A percentile compares a stretch with the other conserved stretches of the same genome.
Conservation (phyloP, 2,888 invertebrate genomes). For the Ennomos quercinarius region DNA sequence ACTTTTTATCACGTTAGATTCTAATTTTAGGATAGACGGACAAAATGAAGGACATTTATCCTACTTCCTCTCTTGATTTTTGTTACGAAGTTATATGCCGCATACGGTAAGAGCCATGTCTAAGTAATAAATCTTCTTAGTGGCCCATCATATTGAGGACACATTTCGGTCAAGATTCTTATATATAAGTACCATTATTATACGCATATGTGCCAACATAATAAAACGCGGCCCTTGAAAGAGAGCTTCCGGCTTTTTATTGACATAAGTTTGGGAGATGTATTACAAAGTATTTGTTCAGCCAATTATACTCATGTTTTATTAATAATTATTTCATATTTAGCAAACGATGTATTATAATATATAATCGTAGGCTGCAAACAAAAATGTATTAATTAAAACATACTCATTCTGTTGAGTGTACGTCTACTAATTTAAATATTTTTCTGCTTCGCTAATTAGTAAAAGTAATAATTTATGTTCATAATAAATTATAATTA, state of each 20-base stretch:
- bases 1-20: too few species aligned
- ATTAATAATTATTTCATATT: not conserved
- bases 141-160: slow-evolving; percentile 16
- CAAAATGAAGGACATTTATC: too few species aligned
- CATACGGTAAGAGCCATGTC: slow-evolving; percentile 24
- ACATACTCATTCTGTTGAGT: too few species aligned
- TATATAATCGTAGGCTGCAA: not conserved
- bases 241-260: slow-evolving; percentile 21
- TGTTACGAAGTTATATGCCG: not conserved
- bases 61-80: too few species aligned
- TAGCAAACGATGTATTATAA: too few species aligned
- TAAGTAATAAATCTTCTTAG: slow-evolving; percentile 26
- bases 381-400: too few species aligned
- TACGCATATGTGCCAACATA: slow-evolving; percentile 19
- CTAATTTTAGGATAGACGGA: too few species aligned
- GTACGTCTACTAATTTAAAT: too few species aligned
- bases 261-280: slow-evolving; percentile 15
- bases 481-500: too few species aligned
- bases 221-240: slow-evolving; percentile 12
- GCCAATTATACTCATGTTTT: slow-evolving; percentile 9
- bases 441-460: too few species aligned
- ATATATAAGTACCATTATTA: slow-evolving; percentile 19
- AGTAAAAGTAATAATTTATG: too few species aligned
- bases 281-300: slow-evolving; percentile 8
- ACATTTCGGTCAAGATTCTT: slow-evolving; percentile 29